These are phyloP conservation scores for Carterocephalus palaemon DNA, from an alignment of 2,888 invertebrate species.

Conservation along the genomic window DNA sequence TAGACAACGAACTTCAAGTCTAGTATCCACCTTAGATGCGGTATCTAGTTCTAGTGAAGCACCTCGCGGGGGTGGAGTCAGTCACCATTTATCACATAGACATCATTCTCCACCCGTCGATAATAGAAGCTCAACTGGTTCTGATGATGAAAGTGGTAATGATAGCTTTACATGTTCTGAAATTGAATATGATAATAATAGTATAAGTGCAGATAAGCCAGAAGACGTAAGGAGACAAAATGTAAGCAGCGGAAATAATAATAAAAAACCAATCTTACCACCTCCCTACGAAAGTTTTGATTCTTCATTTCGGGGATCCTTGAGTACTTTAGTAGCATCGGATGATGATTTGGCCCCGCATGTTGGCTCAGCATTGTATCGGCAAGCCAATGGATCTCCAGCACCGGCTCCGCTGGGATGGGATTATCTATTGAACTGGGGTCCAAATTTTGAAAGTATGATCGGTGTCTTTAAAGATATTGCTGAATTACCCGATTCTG, in stretches of 20 bases:
- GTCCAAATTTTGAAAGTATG: slow-evolving; percentile 96
- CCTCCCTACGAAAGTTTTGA: slow-evolving; percentile 94
- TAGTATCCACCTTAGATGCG: slow-evolving; percentile 94
- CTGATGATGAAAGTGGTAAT: slow-evolving; percentile 95
- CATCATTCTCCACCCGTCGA: slow-evolving; percentile 86
- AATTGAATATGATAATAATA: slow-evolving; percentile 96
- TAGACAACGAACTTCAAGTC: slow-evolving; percentile 91
- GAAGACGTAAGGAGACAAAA: slow-evolving; percentile 81
- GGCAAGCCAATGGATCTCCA: slow-evolving; percentile 88
- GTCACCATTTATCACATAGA: slow-evolving; percentile 84
- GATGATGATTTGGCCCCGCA: slow-evolving; percentile 94
- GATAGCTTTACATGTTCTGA: slow-evolving; percentile 99
- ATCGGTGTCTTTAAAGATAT: slow-evolving; percentile 98
- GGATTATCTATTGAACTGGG: slow-evolving; percentile 97
- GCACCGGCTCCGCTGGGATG: slow-evolving; percentile 90
- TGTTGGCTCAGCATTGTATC: slow-evolving; percentile 86
- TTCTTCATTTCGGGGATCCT: slow-evolving; percentile 95
- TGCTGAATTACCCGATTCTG: slow-evolving; percentile 93
- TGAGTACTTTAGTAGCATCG: slow-evolving; percentile 95
- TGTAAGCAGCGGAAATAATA: slow-evolving; percentile 72
- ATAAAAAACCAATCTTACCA: slow-evolving; percentile 84
- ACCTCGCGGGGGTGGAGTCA: slow-evolving; percentile 82
- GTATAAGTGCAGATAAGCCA: slow-evolving; percentile 87
- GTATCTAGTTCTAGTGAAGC: slow-evolving; percentile 95
- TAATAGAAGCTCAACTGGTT: slow-evolving; percentile 86